Conservation (phyloP, 2,797 vertebrate species). For the Scolopax bukidnonensis region DNA sequence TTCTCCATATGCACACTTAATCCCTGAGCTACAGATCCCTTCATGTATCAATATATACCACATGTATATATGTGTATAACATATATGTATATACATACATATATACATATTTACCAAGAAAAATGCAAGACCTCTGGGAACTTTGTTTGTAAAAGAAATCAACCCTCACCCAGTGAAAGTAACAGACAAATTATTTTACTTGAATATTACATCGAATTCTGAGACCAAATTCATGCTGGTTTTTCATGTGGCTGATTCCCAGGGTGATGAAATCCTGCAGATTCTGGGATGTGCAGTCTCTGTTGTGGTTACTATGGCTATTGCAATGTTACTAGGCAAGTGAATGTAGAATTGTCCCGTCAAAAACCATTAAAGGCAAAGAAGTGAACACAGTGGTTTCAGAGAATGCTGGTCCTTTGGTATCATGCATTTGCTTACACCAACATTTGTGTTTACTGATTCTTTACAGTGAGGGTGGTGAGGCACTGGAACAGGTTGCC, state of each 20-base stretch:
- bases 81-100: not conserved
- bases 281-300: not conserved
- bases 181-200: not conserved
- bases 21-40: not conserved
- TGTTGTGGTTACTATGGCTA: not conserved
- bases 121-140: not conserved
- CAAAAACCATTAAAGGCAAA: not conserved
- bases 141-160: not conserved
- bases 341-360: not conserved
- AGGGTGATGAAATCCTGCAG: not conserved
- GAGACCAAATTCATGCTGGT: not conserved
- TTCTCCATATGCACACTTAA: not conserved
- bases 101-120: not conserved
- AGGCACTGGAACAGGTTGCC: too few species aligned
- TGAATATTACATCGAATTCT: not conserved
- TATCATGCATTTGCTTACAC: not conserved
- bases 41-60: not conserved
- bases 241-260: not conserved
- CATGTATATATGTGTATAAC: not conserved
- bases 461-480: too few species aligned
- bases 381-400: not conserved
- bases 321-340: not conserved
- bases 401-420: not conserved
- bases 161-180: not conserved
- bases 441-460: not conserved